Evolutionary conservation across 2,113 vertebrate species (phyloP).

Genomic region (Brachyistius frenatus): DNA sequence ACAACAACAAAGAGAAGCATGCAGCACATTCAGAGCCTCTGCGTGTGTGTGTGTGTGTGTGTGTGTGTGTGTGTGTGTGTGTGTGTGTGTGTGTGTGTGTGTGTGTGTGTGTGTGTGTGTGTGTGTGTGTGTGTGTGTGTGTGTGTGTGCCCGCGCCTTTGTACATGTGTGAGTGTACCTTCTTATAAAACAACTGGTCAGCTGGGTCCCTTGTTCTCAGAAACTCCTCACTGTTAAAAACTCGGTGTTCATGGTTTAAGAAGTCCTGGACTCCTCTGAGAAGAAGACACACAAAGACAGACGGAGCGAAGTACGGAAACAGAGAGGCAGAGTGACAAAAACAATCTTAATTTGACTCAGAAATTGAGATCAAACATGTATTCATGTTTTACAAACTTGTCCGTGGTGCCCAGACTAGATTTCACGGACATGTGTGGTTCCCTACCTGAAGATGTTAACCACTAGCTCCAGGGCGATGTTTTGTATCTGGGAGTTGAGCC

Average conservation of each 20-base stretch:
- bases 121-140: no score
- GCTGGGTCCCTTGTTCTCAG: slow-evolving; percentile 87
- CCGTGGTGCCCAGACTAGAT: not conserved
- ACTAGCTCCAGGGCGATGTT: slow-evolving; percentile 89
- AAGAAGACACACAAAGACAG: not conserved
- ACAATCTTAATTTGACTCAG: not conserved
- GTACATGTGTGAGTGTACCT: slow-evolving; percentile 80
- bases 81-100: not conserved
- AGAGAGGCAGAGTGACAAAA: not conserved
- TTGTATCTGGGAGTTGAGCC: slow-evolving; percentile 89
- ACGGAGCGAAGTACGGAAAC: not conserved
- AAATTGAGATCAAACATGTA: not conserved
- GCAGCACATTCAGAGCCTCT: slow-evolving; percentile 8
- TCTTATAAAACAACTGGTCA: slow-evolving; percentile 92
- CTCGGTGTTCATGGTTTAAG: slow-evolving; percentile 93
- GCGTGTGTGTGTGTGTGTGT: not conserved
- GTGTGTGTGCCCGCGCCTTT: not conserved
- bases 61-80: not conserved
- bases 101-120: not conserved
- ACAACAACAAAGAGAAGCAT: slow-evolving; percentile 28
- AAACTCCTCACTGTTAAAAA: slow-evolving; percentile 98
- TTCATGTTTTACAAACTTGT: not conserved
- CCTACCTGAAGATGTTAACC: slow-evolving; percentile 93
- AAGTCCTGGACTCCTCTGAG: slow-evolving; percentile 92
- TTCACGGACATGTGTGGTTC: not conserved